Conservation (phyloP, 2,888 invertebrate species). For the Anodontia alba region DNA sequence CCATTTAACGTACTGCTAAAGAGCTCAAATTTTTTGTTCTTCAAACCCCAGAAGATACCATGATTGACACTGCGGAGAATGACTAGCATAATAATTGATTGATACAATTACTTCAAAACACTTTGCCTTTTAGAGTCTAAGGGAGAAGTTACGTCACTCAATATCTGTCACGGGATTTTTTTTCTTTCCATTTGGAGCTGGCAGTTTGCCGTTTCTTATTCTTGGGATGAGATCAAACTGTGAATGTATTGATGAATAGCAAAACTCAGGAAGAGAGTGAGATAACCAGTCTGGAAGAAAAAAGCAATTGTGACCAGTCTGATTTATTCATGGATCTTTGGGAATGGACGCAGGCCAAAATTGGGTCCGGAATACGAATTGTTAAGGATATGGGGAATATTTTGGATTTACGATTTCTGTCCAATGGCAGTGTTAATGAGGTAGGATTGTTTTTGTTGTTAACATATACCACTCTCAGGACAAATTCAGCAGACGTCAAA, state of each 20-base stretch:
- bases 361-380: slow-evolving; percentile 54
- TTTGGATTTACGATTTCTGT: slow-evolving; percentile 62
- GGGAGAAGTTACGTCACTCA: too few relatives aligned
- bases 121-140: too few relatives aligned
- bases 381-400: slow-evolving; percentile 69
- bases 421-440: slow-evolving; percentile 35
- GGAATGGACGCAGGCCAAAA: slow-evolving; percentile 68
- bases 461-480: too few relatives aligned
- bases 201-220: slow-evolving; percentile 26
- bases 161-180: background rate
- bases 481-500: too few relatives aligned
- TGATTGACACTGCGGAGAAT: too few relatives aligned
- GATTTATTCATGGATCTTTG: slow-evolving; percentile 59
- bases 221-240: background rate
- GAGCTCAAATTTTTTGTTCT: too few relatives aligned
- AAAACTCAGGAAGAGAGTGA: background rate
- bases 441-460: too few relatives aligned
- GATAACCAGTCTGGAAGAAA: slow-evolving; percentile 8
- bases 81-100: too few relatives aligned
- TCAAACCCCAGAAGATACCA: background rate
- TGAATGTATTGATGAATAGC: slow-evolving; percentile 9
- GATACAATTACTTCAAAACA: too few relatives aligned
- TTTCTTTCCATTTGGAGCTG: background rate
- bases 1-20: too few relatives aligned
- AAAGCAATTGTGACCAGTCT: slow-evolving; percentile 17